Conservation (phyloP, 2,113 vertebrate genomes). For the Mionectes macconnelli region DNA sequence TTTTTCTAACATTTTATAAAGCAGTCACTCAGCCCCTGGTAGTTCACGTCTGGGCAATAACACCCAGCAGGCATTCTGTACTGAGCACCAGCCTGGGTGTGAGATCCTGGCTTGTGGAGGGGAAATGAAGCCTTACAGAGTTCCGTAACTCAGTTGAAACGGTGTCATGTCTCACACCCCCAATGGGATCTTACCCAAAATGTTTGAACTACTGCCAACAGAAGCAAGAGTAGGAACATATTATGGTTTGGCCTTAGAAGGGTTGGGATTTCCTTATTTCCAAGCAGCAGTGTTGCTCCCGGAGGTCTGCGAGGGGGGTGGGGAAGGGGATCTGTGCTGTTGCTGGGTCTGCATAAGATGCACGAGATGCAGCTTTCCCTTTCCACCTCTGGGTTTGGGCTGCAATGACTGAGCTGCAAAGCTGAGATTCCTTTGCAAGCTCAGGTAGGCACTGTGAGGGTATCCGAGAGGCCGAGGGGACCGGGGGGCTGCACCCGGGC, state of each 20-base stretch:
- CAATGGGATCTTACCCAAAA: neutral
- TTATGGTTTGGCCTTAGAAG: neutral
- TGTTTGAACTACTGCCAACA: neutral
- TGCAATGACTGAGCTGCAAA: fast-evolving
- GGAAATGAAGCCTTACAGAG: neutral
- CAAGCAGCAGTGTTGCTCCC: neutral
- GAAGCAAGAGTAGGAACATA: fast-evolving
- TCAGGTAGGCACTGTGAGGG: neutral
- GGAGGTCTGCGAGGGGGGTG: no score
- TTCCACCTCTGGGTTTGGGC: neutral
- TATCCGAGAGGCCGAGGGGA: neutral
- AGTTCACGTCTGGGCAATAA: neutral
- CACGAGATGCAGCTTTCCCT: neutral
- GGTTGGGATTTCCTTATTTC: neutral
- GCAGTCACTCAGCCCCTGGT: neutral
- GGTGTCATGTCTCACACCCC: neutral
- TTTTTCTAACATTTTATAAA: neutral
- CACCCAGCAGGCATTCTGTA: neutral
- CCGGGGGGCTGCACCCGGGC: neutral
- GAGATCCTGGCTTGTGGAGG: neutral
- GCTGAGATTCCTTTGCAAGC: neutral
- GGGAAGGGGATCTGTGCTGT: no score
- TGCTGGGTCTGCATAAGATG: neutral
- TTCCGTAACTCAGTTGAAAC: neutral
- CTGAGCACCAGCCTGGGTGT: neutral